Evolutionary conservation across 2,797 vertebrate genomes (phyloP), one percentile per base, ranked within the genome.

Genomic region (Choloepus didactylus): DNA sequence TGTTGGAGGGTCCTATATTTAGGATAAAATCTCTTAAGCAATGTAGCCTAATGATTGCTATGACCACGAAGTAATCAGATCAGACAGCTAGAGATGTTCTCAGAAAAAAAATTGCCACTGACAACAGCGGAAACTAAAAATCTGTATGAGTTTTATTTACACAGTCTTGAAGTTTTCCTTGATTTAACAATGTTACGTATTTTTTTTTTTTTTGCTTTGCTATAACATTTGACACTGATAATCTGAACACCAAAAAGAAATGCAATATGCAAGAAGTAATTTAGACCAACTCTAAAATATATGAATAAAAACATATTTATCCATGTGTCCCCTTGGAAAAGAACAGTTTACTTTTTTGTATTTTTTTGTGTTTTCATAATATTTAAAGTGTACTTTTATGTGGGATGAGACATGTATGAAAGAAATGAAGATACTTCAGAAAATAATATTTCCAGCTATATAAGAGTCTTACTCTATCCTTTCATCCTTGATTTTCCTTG

Each of bases 11-110:
- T 79, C 87, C 95, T 95, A 88, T 97, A 97, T 98, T 98, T 97
- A 97, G 92, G 94, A 95, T 95, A 95, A 98, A 97, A 97, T 93
- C 89, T 89, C 95, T 96, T 97, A 93, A 89, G 96, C 97, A 96
- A 95, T 96, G 95, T 88, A 97, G 95, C 84, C 54, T 75, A 86
- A 0, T 95, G 91, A 44, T 27, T 89, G 59, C 79, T 83, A 62
- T 44, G 54, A 81, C 25, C 59, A 3, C 88, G 84, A 77, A 93
- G 54, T 60, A 85, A 93, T 69, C 59, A 72, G 19, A 14, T 3
- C 21, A 54, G 88, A 76, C 77, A 92, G 77, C 83, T 64, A 27
- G 21, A 93, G 46, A 67, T 84, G 64, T 41, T 94, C n/a, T 15
- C 14, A 38, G 51, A 66, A 95, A 87, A 86, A 90, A 44, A 77